These are phyloP conservation scores for Hydrozoanthus tunicans DNA, from an alignment of 64 coral and sea anemone genomes.

Conservation along the genomic window DNA sequence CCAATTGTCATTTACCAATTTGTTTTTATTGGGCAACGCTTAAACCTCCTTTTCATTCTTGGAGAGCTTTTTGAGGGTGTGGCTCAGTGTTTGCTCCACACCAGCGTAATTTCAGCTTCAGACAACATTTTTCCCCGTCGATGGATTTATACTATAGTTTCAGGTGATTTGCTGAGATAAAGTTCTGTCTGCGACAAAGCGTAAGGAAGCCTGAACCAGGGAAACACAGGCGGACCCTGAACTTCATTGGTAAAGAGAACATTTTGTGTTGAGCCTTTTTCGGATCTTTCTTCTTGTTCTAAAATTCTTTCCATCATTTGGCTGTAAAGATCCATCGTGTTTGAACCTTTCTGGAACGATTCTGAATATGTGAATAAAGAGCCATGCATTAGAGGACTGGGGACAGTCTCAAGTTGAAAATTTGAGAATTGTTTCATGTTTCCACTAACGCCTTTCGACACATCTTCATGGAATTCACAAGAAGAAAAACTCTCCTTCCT, in stretches of 20 bases:
- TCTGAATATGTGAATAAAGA: neutral
- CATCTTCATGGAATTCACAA: neutral
- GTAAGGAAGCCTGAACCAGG: neutral
- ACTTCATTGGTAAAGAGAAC: neutral
- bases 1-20: too few relatives aligned
- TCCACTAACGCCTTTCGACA: neutral
- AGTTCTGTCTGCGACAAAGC: conserved; percentile 2
- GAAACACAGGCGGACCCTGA: neutral
- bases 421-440: neutral
- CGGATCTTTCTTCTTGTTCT: conserved; percentile 18
- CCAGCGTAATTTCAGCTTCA: too few relatives aligned
- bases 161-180: conserved; percentile 4
- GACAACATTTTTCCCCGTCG: neutral
- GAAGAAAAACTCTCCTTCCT: neutral
- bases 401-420: neutral
- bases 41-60: too few relatives aligned
- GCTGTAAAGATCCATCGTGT: conserved; percentile 12
- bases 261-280: neutral
- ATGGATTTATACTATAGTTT: conserved; percentile 20
- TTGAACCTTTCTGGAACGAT: neutral
- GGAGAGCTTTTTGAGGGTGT: too few relatives aligned
- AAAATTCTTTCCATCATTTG: conserved; percentile 52
- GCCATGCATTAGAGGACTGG: neutral
- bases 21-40: too few relatives aligned
- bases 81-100: too few relatives aligned